Conservation (phyloP, 2,888 invertebrate genomes). For the Syrista parreyssii region DNA sequence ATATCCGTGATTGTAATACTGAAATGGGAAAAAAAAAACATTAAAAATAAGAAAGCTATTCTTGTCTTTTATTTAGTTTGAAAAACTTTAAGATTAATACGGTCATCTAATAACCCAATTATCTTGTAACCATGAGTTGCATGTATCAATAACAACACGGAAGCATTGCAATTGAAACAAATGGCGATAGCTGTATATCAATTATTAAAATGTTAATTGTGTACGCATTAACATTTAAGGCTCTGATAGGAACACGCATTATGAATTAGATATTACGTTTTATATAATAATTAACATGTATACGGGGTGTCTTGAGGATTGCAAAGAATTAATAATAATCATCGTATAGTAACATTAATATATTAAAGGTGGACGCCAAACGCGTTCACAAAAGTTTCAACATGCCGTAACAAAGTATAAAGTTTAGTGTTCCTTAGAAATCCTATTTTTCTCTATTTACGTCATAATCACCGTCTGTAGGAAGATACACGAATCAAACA, state of each 20-base stretch:
- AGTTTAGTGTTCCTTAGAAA: not conserved
- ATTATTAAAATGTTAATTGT: conserved; percentile 27
- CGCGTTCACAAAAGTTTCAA: not conserved
- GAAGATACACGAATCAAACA: not conserved
- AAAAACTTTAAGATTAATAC: not conserved
- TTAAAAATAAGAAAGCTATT: conserved; percentile 18
- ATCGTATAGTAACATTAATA: not conserved
- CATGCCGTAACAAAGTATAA: not conserved
- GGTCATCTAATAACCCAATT: not conserved
- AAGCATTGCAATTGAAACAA: not conserved
- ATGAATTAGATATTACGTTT: not conserved
- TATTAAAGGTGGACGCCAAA: not conserved
- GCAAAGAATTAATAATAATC: not conserved
- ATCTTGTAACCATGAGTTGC: not conserved
- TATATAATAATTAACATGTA: conserved; percentile 3
- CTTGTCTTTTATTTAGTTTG: not conserved
- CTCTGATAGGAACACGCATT: conserved; percentile 33
- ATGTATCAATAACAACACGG: not conserved
- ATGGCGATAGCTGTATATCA: not conserved
- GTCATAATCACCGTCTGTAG: not conserved
- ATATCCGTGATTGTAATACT: conserved; percentile 18
- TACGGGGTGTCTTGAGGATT: conserved; percentile 2
- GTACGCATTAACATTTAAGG: conserved; percentile 32
- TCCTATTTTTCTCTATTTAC: not conserved
- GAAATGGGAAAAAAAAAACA: conserved; percentile 15